Conservation (phyloP, 2,113 vertebrate species). For the Lampris incognitus region DNA sequence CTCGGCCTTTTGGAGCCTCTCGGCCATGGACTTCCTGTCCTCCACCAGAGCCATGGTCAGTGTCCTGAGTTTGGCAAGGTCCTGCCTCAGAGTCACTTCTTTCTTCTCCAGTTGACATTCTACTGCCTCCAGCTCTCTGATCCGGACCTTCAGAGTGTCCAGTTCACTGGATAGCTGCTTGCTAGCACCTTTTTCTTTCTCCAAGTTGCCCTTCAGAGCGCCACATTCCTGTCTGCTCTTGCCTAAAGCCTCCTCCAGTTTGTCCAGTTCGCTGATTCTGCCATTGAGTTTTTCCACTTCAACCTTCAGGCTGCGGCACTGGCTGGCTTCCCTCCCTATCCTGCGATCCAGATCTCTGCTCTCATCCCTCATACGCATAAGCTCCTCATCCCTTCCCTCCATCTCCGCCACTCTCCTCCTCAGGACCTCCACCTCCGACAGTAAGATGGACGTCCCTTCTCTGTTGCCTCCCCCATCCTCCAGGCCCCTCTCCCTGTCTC, state of each 20-base stretch:
- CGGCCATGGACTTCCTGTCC: constrained; percentile 92
- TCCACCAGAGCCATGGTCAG: constrained; percentile 94
- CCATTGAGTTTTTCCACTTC: constrained; percentile 93
- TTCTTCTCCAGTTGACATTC: constrained; percentile 90
- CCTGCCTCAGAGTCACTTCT: constrained; percentile 90
- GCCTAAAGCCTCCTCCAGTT: constrained; percentile 91
- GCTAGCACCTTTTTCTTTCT: constrained; percentile 88
- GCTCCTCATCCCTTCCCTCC: constrained; percentile 97
- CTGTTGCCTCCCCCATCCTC: constrained; percentile 76
- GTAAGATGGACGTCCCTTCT: constrained; percentile 77
- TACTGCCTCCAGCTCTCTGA: constrained; percentile 89
- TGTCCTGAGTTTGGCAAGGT: constrained; percentile 92
- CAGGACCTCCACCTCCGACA: constrained; percentile 92
- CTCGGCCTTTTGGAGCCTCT: constrained; percentile 92
- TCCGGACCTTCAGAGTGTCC: constrained; percentile 86
- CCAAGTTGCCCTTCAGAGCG: constrained; percentile 88
- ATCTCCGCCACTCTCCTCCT: constrained; percentile 92
- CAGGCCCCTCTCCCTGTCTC: constrained; percentile 85
- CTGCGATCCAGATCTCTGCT: constrained; percentile 91
- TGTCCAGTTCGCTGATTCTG: constrained; percentile 92
- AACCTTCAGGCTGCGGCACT: constrained; percentile 87
- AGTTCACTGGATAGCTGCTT: constrained; percentile 89
- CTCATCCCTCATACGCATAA: constrained; percentile 93
- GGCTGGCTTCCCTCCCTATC: constrained; percentile 87
- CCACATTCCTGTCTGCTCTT: constrained; percentile 94